phyloP scores from a whole-genome alignment of 2,888 invertebrate genomes.

The Phengaris arion region DNA sequence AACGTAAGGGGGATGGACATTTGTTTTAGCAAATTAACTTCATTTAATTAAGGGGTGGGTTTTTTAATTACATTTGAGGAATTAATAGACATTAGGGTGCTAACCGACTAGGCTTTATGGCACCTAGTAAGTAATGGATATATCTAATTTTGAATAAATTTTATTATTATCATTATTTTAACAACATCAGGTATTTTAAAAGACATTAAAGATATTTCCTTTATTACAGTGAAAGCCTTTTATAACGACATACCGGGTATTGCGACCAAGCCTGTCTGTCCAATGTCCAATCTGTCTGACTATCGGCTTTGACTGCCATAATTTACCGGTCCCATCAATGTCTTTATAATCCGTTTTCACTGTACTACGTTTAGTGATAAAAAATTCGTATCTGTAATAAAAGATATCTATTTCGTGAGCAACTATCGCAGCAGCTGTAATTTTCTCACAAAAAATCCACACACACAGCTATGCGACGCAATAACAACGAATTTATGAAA shows the following conservation, averaged over 20 bases:
- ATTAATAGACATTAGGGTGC: slow-evolving; percentile 21
- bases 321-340: background rate
- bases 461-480: slow-evolving; percentile 23
- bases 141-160: background rate
- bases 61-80: slow-evolving; percentile 27
- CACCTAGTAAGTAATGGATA: background rate
- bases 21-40: slow-evolving; percentile 33
- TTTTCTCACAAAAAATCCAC: slow-evolving; percentile 25
- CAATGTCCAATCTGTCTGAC: too few species aligned
- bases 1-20: slow-evolving; percentile 31
- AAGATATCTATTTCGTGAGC: background rate
- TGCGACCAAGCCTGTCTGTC: too few species aligned
- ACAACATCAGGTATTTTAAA: too few species aligned
- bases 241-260: too few species aligned
- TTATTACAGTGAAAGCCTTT: too few species aligned
- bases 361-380: background rate
- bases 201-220: too few species aligned
- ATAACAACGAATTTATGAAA: slow-evolving; percentile 31
- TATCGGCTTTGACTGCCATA: too few species aligned
- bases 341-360: too few species aligned
- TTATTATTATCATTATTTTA: background rate
- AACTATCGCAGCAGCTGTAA: slow-evolving; percentile 1
- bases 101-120: slow-evolving; percentile 13
- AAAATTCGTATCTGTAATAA: background rate
- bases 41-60: slow-evolving; percentile 26